Evolutionary conservation across 2,888 invertebrate genomes (phyloP), one percentile per base, ranked within the genome.

Genomic region (Pseudolycoriella hygida): DNA sequence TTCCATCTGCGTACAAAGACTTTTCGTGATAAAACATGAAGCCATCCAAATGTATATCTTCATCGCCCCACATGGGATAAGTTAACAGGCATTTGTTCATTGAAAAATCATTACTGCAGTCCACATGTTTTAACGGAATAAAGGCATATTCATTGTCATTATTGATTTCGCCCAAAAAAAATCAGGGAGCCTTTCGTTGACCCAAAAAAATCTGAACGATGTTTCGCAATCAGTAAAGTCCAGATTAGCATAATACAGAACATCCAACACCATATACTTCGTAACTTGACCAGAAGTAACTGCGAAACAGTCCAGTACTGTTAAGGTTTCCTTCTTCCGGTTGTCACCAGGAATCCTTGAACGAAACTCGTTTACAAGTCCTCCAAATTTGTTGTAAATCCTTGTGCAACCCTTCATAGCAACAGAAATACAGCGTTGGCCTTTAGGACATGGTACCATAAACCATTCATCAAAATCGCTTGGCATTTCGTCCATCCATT

Each of bases 401-500:
- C 70, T 74, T 1, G 90, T 90, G 18, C 52, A 51, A 1, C 60
- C 90, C 60, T 72, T 69, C 48, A 70, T 67, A 11, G 92, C 81
- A 15, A 94, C 74, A 6, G 94, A 70, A n/a, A 96, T 68, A 54
- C 77, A 75, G 46, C 97, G 71, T 47, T 73, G 73, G 17, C 93
- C 97, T 55, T 76, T 73, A 0, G 97, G 96, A 58, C 88, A 89
- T 0, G 86, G 75, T 42, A 80, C 72, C 44, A 81, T 67, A 17
- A 73, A 60, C 87, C 88, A 89, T 42, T 78, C 74, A 4, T 73
- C 68, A 44, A 88, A 72, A 58, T 87, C 80, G 19, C 70, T 67
- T 0, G 97, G 97, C 46, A 81, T 74, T 52, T 94, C 87, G 1
- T 81, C 68, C 60, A 97, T 68, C 94, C 94, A 97, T 63, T 97